Evolutionary conservation across 2,888 invertebrate species (phyloP), one percentile per base, ranked within the genome.

Genomic region (Caenorhabditis sp.): DNA sequence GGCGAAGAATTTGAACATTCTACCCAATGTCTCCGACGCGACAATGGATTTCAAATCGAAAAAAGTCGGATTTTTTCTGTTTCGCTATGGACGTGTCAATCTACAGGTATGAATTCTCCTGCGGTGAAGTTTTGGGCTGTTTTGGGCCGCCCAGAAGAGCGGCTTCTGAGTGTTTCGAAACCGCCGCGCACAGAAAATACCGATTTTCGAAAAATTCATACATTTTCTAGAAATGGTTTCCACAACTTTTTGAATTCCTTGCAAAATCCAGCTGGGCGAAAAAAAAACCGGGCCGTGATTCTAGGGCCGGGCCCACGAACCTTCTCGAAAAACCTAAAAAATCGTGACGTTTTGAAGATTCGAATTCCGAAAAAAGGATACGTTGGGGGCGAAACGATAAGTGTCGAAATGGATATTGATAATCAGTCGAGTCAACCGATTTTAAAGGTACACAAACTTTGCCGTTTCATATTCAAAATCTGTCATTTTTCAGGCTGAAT

Each of bases 351-450:
- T 31, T 31, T 31, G 31, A 31, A 78, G 78, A 62, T 71, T 23
- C 53, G 69, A 43, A 76, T 78, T 24, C 68, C 78, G 6, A 73
- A 68, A 26, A 73, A 66, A 53, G 79, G 79, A 2, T 77, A 73
- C 24, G 76, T 79, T 3, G 76, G 76, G 0, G 79, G 79, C 4
- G 76, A 79, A 58, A 73, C 69, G 0, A 77, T 79, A 3, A 36
- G 50, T 17, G 67, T 75, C n/a, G 76, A 79, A 1, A 65, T 62
- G n/a, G 23, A 66, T 14, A 66, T 79, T 21, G 75, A 76, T 8
- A 79, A 79, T 43, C 51, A 36, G 14, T 75, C 71, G 17, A 69
- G 66, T 0, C 59, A 65, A 1, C 70, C 68, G n/a, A 62, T 78
- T 54, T 19, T 69, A 21, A 75, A 78, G 54, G 76, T 72, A 10